These are phyloP conservation scores for Lacerta viridis DNA, from an alignment of 2,797 vertebrate genomes.

Conservation along the genomic window DNA sequence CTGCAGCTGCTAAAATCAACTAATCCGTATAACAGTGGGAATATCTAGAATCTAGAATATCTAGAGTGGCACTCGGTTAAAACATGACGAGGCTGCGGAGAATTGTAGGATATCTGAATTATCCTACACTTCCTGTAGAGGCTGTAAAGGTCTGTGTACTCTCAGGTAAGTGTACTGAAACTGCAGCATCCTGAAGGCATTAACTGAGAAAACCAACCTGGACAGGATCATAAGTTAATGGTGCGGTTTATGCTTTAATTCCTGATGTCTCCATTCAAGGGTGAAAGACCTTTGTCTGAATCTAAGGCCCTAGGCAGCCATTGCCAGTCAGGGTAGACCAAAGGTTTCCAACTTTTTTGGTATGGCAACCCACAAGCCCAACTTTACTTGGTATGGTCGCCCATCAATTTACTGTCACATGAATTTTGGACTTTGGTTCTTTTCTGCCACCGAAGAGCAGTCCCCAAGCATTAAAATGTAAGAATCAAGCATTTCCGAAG, in stretches of 20 bases:
- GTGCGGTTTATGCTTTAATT: neutral
- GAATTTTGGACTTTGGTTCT: no score
- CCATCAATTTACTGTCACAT: no score
- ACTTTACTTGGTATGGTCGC: no score
- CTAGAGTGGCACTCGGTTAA: neutral
- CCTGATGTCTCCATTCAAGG: neutral
- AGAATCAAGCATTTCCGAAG: no score
- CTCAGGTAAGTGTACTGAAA: neutral
- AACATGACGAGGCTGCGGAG: neutral
- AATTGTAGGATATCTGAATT: no score
- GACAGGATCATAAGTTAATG: neutral
- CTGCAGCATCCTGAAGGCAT: neutral
- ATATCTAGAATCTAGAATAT: neutral
- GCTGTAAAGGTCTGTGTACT: neutral
- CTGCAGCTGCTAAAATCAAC: neutral
- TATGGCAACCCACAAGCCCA: no score
- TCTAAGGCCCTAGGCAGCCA: neutral
- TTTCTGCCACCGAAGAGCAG: no score
- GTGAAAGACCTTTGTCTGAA: neutral
- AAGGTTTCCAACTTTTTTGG: neutral
- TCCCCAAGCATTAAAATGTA: no score
- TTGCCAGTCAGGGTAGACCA: neutral
- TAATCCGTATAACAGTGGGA: neutral
- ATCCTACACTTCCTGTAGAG: neutral
- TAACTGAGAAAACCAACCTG: neutral